These are phyloP conservation scores for Microcebus tavaratra DNA, from an alignment of 2,113 vertebrate genomes.

Conservation along the genomic window DNA sequence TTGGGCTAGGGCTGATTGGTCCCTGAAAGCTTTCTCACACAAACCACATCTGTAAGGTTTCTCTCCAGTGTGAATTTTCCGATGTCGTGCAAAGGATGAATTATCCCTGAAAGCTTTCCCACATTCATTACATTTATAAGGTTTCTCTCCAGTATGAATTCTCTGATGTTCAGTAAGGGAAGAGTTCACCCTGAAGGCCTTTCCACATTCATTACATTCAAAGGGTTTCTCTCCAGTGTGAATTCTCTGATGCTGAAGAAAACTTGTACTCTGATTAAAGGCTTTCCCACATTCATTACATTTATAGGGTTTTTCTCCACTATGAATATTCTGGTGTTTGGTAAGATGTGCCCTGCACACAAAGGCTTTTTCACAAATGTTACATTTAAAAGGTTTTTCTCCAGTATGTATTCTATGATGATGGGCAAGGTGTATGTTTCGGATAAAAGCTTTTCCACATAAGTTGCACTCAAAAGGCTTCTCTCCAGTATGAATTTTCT, in stretches of 20 bases:
- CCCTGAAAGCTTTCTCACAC: conserved; percentile 75
- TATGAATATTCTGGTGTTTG: conserved; percentile 78
- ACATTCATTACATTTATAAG: conserved; percentile 69
- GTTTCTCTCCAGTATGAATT: conserved; percentile 78
- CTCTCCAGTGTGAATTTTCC: conserved; percentile 77
- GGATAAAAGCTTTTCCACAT: conserved; percentile 79
- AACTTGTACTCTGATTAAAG: conserved; percentile 76
- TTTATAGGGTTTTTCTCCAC: conserved; percentile 75
- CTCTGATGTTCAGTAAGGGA: conserved; percentile 75
- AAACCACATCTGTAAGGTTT: conserved; percentile 76
- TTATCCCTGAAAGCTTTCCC: conserved; percentile 77
- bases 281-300: conserved; percentile 73
- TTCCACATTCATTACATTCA: conserved; percentile 75
- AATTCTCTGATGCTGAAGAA: conserved; percentile 76
- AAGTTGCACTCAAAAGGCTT: conserved; percentile 75
- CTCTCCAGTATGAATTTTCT: conserved; percentile 79
- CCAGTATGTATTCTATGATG: conserved; percentile 76
- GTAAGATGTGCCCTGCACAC: conserved; percentile 77
- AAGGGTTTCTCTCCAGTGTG: conserved; percentile 79
- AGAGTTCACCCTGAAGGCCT: conserved; percentile 76
- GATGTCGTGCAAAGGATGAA: conserved; percentile 74
- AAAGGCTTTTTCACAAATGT: conserved; percentile 78
- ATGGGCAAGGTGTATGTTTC: conserved; percentile 76
- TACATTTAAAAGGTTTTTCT: conserved; percentile 78
- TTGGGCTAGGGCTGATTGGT: conserved; percentile 75